Evolutionary conservation across 1,140 invertebrate genomes (phyloP).

Genomic region (Dendroctonus valens): DNA sequence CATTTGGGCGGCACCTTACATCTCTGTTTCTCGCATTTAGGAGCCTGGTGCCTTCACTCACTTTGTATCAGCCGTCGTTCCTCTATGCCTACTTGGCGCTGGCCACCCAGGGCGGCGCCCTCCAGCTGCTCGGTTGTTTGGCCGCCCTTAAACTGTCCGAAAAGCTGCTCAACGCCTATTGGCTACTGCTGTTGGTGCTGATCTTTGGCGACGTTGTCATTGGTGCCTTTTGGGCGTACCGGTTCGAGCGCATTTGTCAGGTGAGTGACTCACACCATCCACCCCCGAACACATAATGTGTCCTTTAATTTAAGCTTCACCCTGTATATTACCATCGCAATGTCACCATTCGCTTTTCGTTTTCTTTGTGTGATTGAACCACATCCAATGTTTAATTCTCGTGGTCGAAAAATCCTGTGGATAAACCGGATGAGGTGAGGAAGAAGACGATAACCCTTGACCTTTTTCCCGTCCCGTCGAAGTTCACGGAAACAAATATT

Average conservation of each 20-base stretch:
- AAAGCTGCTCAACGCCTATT: constrained; percentile 78
- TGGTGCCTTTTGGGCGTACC: constrained; percentile 83
- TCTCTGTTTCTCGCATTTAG: constrained; percentile 43
- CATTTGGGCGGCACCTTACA: no score
- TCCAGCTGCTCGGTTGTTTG: constrained; percentile 74
- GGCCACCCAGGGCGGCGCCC: constrained; percentile 65
- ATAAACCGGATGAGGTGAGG: no score
- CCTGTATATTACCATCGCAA: no score
- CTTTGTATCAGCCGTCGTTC: constrained; percentile 75
- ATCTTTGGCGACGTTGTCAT: constrained; percentile 80
- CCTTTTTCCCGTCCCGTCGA: no score
- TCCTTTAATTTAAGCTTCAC: no score
- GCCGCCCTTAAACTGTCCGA: constrained; percentile 78
- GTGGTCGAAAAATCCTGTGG: no score
- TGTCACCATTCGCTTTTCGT: no score
- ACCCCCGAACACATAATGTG: no score
- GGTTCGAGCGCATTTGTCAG: constrained; percentile 67
- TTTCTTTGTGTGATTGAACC: no score
- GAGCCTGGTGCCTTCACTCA: constrained; percentile 67
- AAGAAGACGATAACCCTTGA: no score
- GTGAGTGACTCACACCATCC: constrained; percentile 2
- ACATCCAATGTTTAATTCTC: no score
- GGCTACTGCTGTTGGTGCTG: constrained; percentile 75
- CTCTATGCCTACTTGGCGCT: constrained; percentile 82
- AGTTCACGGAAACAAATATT: no score